Percentiles rank a stretch among this genome's conserved stretches.
phyloP scores from a whole-genome alignment of 2,797 vertebrate species.

The Martes flavigula region DNA sequence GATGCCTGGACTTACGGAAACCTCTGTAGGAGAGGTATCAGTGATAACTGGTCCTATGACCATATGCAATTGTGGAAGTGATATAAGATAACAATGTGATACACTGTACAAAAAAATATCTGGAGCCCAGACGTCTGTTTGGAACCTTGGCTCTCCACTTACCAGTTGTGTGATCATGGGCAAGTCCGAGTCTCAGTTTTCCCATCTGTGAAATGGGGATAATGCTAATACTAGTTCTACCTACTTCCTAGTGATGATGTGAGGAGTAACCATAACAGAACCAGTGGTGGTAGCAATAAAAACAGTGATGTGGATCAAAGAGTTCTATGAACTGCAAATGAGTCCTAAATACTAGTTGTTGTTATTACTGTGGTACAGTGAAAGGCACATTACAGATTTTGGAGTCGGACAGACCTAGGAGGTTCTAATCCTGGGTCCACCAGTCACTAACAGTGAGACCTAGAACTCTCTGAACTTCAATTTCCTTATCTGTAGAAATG shows the following conservation, averaged over 20 bases:
- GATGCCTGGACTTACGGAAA: background rate
- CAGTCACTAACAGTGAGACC: background rate
- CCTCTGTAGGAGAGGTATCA: constrained; percentile 17
- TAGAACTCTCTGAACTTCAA: background rate
- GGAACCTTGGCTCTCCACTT: constrained; percentile 28
- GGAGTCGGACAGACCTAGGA: background rate
- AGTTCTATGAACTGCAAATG: background rate
- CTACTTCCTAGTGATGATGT: background rate
- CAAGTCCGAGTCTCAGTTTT: constrained; percentile 31
- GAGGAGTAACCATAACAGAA: background rate
- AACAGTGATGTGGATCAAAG: background rate
- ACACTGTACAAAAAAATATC: background rate
- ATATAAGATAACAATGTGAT: background rate
- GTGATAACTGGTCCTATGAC: background rate
- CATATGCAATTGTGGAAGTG: constrained; percentile 30
- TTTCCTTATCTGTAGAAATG: background rate
- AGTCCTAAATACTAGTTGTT: background rate
- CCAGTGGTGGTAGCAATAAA: background rate
- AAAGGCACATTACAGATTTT: background rate
- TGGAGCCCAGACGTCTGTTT: background rate
- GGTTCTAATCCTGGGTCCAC: background rate
- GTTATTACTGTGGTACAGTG: background rate
- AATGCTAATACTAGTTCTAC: background rate
- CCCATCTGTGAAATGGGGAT: constrained; percentile 15
- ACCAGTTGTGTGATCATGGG: constrained; percentile 34